Evolutionary conservation across 2,797 vertebrate species (phyloP).

Genomic region (Urophycis tenuis): DNA sequence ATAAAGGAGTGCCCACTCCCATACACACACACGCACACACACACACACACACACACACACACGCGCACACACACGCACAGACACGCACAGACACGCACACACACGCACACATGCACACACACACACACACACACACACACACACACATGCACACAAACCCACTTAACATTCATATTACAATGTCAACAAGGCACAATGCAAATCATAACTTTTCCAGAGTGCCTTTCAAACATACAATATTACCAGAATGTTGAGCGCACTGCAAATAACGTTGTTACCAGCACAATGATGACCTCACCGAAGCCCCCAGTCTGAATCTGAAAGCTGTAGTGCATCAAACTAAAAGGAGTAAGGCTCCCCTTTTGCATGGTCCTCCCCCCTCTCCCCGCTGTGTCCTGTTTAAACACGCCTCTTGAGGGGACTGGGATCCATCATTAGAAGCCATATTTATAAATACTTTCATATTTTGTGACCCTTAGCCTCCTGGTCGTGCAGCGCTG

Average conservation of each 20-base stretch:
- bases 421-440: neutral
- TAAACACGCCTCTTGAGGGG: neutral
- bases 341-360: neutral
- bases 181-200: neutral
- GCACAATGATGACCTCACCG: neutral
- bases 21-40: conserved; percentile 38
- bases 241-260: neutral
- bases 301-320: neutral
- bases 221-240: conserved; percentile 5
- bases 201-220: neutral
- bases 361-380: neutral
- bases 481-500: conserved; percentile 25
- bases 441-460: neutral
- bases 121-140: neutral
- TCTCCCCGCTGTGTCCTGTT: neutral
- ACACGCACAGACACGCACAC: neutral
- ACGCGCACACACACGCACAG: neutral
- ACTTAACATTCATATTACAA: conserved; percentile 26
- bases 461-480: neutral
- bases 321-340: neutral
- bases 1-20: conserved; percentile 47
- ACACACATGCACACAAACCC: neutral
- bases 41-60: neutral
- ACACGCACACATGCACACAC: conserved; percentile 6
- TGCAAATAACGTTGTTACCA: neutral